Conservation (phyloP, 2,113 vertebrate species). For the Thamnophis sirtalis region DNA sequence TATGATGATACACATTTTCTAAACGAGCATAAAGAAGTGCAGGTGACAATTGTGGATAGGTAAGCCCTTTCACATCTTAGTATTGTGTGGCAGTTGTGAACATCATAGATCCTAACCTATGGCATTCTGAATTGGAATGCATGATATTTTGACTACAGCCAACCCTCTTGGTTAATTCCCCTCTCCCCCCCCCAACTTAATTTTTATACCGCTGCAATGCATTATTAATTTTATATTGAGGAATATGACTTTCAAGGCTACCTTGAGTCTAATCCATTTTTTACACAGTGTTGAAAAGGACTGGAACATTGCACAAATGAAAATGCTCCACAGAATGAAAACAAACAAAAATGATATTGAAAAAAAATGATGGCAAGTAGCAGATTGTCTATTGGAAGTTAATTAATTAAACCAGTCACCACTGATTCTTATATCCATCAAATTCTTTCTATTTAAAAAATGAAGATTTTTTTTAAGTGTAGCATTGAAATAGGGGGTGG, state of each 20-base stretch:
- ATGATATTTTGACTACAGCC: conserved; percentile 60
- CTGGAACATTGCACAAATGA: conserved; percentile 65
- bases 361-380: conserved; percentile 50
- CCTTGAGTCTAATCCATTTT: conserved; percentile 65
- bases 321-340: conserved; percentile 58
- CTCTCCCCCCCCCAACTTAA: conserved; percentile 32
- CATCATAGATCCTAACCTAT: no score
- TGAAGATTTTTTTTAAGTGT: neutral
- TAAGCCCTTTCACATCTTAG: neutral
- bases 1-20: neutral
- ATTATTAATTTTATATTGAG: conserved; percentile 67
- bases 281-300: conserved; percentile 56
- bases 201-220: conserved; percentile 60
- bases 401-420: conserved; percentile 59
- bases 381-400: conserved; percentile 60
- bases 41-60: neutral
- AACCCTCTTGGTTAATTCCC: conserved; percentile 61
- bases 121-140: conserved; percentile 31
- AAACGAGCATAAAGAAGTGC: neutral
- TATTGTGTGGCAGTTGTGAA: neutral
- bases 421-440: conserved; percentile 32
- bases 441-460: neutral
- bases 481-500: neutral
- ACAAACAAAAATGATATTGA: conserved; percentile 52
- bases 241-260: conserved; percentile 65